Base-by-base conservation (phyloP, 2,888 invertebrate species). In the Tanypteryx hageni region DNA sequence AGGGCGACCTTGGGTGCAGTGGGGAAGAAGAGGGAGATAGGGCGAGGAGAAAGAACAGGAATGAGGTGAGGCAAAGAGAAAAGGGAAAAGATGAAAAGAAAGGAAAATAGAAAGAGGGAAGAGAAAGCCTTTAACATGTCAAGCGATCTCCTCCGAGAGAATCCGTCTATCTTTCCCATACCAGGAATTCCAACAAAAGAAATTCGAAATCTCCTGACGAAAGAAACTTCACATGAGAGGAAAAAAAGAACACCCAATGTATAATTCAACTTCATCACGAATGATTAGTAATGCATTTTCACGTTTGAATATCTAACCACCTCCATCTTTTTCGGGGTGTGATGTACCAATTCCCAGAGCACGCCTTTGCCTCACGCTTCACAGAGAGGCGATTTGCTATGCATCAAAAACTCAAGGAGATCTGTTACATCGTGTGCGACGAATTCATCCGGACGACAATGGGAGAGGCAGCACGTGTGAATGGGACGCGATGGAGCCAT, bases 281-380 rank as follows among this genome's bases (percentile, higher is more conserved):
- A 85, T 57, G 85, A 85, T 85, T 85, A 85, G 58, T 56, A 13
- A 85, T 85, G 85, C 58, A 85, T 58, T 85, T 85, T 58, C 85
- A 85, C 56, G 85, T 85, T 59, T 85, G 85, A 85, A 58, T 57
- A 85, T 57, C n/a, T 56, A 22, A 85, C 85, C 58, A 22, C 85
- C 83, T 31, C 83, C 56, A 14, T 44, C 83, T 56, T 44, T 31
- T 7, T n/a, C 84, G 5, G n/a, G n/a, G 56, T 56, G n/a, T 44
- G 44, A 14, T 1, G 56, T 56, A 84, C 44, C 84, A n/a, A 84
- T 84, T 84, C 56, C 57, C n/a, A 68, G 58, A 56, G 84, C 83
- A 3, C 14, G 18, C 76, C 2, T 18, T 27, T 18, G 11, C 76
- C 76, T 76, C 58, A 16, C 84, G 57, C 84, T 56, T 57, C 22